These are phyloP conservation scores for Anas capensis DNA, from an alignment of 2,797 vertebrate genomes.

Conservation along the genomic window DNA sequence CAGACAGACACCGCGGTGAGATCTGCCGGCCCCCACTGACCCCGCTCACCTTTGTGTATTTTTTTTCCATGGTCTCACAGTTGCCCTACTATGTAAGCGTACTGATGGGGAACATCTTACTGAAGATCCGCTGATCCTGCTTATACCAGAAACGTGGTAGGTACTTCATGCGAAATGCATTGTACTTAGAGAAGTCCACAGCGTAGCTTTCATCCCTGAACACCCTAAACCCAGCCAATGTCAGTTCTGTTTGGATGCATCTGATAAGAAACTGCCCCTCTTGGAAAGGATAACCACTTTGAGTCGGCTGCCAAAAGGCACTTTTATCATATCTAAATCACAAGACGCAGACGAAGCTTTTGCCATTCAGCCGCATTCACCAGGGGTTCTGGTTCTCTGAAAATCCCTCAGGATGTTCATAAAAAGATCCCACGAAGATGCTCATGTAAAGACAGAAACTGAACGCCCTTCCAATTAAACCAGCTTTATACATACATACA, in stretches of 20 bases:
- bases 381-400: background rate
- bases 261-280: background rate
- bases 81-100: background rate
- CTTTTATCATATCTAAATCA: background rate
- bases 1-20: background rate
- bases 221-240: background rate
- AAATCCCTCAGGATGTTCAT: background rate
- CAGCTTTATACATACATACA: background rate
- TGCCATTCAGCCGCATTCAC: background rate
- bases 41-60: background rate
- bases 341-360: background rate
- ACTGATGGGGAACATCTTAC: background rate
- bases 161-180: background rate
- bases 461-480: accelerated
- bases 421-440: background rate
- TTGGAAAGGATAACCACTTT: background rate
- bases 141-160: background rate
- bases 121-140: background rate
- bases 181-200: background rate
- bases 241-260: background rate
- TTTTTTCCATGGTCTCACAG: background rate
- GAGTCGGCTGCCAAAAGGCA: background rate
- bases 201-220: background rate
- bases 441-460: background rate
- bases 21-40: background rate